Evolutionary conservation across 2,113 vertebrate species (phyloP).

Genomic region (Delphinapterus leucas): DNA sequence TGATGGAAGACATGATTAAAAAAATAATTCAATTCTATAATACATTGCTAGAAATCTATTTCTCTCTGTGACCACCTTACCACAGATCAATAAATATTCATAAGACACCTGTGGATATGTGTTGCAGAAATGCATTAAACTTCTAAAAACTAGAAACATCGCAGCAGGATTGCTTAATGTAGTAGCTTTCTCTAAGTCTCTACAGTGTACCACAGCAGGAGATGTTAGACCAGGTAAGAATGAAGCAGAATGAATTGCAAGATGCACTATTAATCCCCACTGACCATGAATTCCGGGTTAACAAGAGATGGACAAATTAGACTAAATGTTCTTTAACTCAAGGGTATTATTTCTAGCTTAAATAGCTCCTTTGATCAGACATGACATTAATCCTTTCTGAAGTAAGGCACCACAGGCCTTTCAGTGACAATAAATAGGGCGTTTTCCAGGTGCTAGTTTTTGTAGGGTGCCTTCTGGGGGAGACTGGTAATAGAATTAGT

Average conservation of each 20-base stretch:
- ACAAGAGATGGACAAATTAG: conserved; percentile 50
- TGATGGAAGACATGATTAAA: conserved; percentile 78
- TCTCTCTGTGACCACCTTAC: conserved; percentile 2
- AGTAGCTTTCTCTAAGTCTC: conserved; percentile 19
- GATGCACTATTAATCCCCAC: conserved; percentile 37
- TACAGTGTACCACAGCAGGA: conserved; percentile 39
- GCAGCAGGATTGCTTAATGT: conserved; percentile 6
- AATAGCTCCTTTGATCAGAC: not conserved
- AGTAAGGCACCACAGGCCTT: not conserved
- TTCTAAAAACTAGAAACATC: conserved; percentile 48
- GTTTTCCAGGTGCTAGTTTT: not conserved
- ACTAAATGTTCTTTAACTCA: conserved; percentile 23
- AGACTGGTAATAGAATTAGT: not conserved
- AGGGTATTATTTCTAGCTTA: not conserved
- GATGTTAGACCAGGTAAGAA: conserved; percentile 15
- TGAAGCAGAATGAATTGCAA: conserved; percentile 60
- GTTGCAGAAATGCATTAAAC: conserved; percentile 56
- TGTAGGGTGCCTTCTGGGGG: not conserved
- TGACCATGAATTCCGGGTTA: conserved; percentile 45
- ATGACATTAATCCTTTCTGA: not conserved
- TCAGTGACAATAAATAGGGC: not conserved
- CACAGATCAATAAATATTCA: conserved; percentile 67
- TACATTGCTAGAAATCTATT: conserved; percentile 34
- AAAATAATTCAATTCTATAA: conserved; percentile 62
- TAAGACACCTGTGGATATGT: conserved; percentile 30